Evolutionary conservation across 2,888 invertebrate genomes (phyloP).

Genomic region (Scaptomyza parva): DNA sequence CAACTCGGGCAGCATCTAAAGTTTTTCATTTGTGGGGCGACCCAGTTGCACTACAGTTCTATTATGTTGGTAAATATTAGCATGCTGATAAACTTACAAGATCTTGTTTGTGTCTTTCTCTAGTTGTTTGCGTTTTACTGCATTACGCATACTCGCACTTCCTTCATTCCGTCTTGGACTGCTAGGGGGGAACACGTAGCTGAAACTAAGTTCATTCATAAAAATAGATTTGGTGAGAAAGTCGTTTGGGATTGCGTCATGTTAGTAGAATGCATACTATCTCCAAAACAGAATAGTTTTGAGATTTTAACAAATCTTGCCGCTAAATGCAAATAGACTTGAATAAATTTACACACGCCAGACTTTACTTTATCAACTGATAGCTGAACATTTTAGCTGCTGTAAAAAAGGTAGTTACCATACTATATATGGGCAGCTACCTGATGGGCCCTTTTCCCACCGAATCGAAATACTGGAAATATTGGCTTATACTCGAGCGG

Average conservation of each 20-base stretch:
- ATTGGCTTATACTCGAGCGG: conserved; percentile 54
- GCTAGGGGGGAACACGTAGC: not conserved
- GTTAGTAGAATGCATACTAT: conserved; percentile 27
- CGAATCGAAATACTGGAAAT: conserved; percentile 35
- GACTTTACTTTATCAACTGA: conserved; percentile 44
- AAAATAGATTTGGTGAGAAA: conserved; percentile 67
- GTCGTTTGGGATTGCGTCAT: conserved; percentile 36
- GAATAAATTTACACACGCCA: conserved; percentile 54
- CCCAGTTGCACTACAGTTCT: conserved; percentile 62
- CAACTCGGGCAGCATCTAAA: conserved; percentile 7
- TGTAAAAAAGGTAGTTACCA: conserved; percentile 17
- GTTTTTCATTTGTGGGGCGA: conserved; percentile 30
- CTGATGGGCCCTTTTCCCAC: conserved; percentile 58
- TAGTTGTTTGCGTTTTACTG: conserved; percentile 73
- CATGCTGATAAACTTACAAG: conserved; percentile 54
- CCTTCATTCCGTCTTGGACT: conserved; percentile 35
- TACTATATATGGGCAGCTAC: conserved; percentile 46
- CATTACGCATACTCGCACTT: conserved; percentile 82
- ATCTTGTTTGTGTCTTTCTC: conserved; percentile 29
- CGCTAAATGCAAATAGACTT: conserved; percentile 71
- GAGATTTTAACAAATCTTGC: conserved; percentile 62
- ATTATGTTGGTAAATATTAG: conserved; percentile 64
- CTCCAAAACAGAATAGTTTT: conserved; percentile 42
- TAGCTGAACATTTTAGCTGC: conserved; percentile 41
- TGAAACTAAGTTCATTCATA: conserved; percentile 70